Conservation (phyloP, 2,888 invertebrate genomes). For the Sphaerophoria taeniata region DNA sequence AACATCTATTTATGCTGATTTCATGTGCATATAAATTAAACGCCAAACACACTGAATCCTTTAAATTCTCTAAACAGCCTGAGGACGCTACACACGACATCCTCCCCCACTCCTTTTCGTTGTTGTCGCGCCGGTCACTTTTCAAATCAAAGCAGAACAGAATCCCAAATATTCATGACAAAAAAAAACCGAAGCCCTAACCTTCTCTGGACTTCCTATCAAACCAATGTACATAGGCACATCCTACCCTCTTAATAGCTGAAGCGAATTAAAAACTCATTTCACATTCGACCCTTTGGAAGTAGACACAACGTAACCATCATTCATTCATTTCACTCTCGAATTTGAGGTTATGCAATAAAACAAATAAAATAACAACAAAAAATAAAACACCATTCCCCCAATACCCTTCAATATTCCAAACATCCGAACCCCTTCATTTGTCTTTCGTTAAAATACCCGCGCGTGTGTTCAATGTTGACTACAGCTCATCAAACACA, state of each 20-base stretch:
- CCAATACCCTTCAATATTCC: neutral
- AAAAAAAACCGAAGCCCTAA: neutral
- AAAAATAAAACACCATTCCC: conserved; percentile 3
- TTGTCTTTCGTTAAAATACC: conserved; percentile 45
- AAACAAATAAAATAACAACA: neutral
- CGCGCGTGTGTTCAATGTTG: conserved; percentile 47
- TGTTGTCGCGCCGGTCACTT: neutral
- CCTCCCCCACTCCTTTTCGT: neutral
- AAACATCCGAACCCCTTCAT: conserved; percentile 26
- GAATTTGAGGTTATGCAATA: conserved; percentile 66
- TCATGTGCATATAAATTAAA: conserved; percentile 26
- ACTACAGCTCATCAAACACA: conserved; percentile 9
- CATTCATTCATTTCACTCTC: conserved; percentile 50
- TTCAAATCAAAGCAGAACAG: conserved; percentile 52
- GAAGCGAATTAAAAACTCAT: conserved; percentile 71
- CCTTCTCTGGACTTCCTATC: conserved; percentile 8
- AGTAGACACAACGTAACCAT: conserved; percentile 35
- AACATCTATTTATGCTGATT: conserved; percentile 36
- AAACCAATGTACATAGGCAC: conserved; percentile 1
- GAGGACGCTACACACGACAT: neutral
- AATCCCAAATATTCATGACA: conserved; percentile 46
- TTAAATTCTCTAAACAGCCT: conserved; percentile 22
- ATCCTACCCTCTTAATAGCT: conserved; percentile 57
- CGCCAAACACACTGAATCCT: conserved; percentile 40
- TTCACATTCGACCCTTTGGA: conserved; percentile 58